Conservation (phyloP, 2,113 vertebrate genomes). For the Baryphthengus martii region DNA sequence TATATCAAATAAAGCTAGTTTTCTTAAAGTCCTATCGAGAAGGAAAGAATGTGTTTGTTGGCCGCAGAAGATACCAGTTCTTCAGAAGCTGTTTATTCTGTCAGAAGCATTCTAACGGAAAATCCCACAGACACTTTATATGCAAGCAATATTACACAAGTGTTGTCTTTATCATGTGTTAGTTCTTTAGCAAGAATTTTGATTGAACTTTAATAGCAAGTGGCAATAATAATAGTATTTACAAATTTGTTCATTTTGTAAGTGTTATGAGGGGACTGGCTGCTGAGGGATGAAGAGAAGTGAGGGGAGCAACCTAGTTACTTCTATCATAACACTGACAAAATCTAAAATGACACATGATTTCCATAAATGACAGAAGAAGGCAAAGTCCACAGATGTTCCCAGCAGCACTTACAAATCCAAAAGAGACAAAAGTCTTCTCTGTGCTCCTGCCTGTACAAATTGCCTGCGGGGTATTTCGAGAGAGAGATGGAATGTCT, state of each 20-base stretch:
- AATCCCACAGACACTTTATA: not conserved
- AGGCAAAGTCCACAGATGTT: slow-evolving; percentile 33
- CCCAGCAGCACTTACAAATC: slow-evolving; percentile 27
- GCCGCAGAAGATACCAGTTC: not conserved
- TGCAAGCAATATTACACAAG: not conserved
- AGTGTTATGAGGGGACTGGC: not conserved
- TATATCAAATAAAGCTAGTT: not conserved
- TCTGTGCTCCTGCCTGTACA: slow-evolving; percentile 39
- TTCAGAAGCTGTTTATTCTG: not conserved
- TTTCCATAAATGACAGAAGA: slow-evolving; percentile 26
- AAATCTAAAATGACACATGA: slow-evolving; percentile 40
- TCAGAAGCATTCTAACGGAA: not conserved
- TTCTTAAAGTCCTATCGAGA: not conserved
- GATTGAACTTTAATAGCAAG: not conserved
- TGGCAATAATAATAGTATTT: not conserved
- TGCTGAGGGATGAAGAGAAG: not conserved
- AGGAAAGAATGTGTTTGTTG: not conserved
- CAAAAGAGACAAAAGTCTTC: slow-evolving; percentile 51
- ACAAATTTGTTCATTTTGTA: not conserved
- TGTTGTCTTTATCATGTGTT: not conserved
- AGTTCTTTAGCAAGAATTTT: not conserved
- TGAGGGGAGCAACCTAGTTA: not conserved
- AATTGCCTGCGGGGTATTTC: slow-evolving; percentile 50
- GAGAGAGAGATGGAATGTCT: slow-evolving; percentile 12
- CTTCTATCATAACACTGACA: not conserved